Evolutionary conservation across 92 coral and sea anemone species (phyloP), one percentile per base, ranked within the genome.

Genomic region (Porites lobata): DNA sequence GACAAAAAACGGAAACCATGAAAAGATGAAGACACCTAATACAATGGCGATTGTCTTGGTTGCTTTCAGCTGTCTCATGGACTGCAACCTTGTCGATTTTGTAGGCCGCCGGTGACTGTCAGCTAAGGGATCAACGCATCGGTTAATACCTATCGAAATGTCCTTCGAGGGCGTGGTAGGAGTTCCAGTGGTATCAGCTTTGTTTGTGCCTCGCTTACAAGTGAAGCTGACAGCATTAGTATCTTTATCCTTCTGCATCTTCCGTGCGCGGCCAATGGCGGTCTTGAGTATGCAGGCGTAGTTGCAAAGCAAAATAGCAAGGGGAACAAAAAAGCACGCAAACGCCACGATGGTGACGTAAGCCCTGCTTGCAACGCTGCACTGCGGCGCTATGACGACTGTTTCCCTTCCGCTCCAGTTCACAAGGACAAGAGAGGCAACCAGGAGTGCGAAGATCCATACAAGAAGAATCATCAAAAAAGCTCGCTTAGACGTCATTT

Each of bases 1-100:
- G 61, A 95, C 98, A 65, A 98, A 98, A 62, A 98, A 98, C 2
- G 99, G 99, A 43, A 96, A 90, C 99, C 99, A 98, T 15, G 97
- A 98, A 3, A 98, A 18, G 50, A 90, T 90, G 50, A 98, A 98
- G 24, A 98, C 96, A 0, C 99, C 99, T 8, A 98, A 93, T 0
- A 98, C 99, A 52, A 98, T 88, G 13, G 98, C 99, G 22, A 98
- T 73, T 9, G 99, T 98, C 70, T 98, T 98, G 38, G 99, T 98
- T 1, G 99, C 99, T 87, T 98, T 98, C 8, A 98, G 90, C 77
- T 98, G 99, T 64, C 91, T 94, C 85, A 98, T 91, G 18, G 91
- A 85, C 24, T 95, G 90, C 19, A 95, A 86, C 17, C 94, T 88
- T 9, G 96, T 93, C 21, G 93, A 68, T n/a, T 85, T 76, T 22